phyloP scores from a whole-genome alignment of 2,113 vertebrate genomes.

The Nibea coibor region DNA sequence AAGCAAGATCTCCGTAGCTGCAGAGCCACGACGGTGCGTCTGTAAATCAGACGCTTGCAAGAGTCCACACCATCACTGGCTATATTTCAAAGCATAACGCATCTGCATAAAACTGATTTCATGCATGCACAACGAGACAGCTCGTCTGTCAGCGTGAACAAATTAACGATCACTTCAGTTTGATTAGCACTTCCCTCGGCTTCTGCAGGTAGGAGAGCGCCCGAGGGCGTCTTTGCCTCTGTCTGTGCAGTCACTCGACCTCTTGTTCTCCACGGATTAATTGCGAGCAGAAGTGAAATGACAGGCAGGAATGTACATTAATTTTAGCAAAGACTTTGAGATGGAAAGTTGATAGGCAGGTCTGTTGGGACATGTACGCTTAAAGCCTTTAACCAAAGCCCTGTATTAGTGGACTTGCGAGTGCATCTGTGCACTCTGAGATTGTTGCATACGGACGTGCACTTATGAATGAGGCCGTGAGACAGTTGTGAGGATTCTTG shows the following conservation, averaged over 20 bases:
- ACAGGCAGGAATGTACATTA: slow-evolving; percentile 62
- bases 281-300: slow-evolving; percentile 40
- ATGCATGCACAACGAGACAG: not conserved
- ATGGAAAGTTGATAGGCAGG: slow-evolving; percentile 21
- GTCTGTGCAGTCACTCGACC: not conserved
- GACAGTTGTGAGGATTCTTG: slow-evolving; percentile 5
- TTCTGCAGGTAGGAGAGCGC: slow-evolving; percentile 1
- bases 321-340: slow-evolving; percentile 12
- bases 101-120: not conserved
- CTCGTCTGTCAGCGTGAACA: not conserved
- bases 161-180: slow-evolving; percentile 1
- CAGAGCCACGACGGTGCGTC: slow-evolving; percentile 10
- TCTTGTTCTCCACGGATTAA: slow-evolving; percentile 13
- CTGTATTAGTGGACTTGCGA: not conserved
- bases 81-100: not conserved
- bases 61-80: not conserved
- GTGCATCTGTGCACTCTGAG: not conserved
- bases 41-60: not conserved
- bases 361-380: slow-evolving; percentile 36
- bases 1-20: slow-evolving; percentile 12
- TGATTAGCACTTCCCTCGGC: not conserved
- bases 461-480: slow-evolving; percentile 7
- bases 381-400: not conserved
- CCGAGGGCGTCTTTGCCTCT: slow-evolving; percentile 10
- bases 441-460: not conserved